Percentiles rank a stretch among this genome's conserved stretches.
Evolutionary conservation across 2,888 invertebrate species (phyloP).

Genomic region (Noctua fimbriata): DNA sequence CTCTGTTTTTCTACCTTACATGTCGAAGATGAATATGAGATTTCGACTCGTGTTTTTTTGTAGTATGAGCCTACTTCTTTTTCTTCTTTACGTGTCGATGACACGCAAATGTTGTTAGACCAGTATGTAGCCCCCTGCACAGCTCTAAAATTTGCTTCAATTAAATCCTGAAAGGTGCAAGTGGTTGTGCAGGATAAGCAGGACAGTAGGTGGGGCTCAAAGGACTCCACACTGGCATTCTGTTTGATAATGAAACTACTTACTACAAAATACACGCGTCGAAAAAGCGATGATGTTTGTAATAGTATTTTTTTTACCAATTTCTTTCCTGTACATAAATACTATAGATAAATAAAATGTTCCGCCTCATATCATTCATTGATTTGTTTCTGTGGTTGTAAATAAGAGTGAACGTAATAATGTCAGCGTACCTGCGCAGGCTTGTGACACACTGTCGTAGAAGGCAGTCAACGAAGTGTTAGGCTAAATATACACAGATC

Average conservation of each 20-base stretch:
- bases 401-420: slow-evolving; percentile 56
- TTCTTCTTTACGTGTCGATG: too few relatives aligned
- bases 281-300: neutral
- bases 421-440: slow-evolving; percentile 48
- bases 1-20: too few relatives aligned
- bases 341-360: slow-evolving; percentile 9
- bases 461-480: neutral
- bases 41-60: too few relatives aligned
- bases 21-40: too few relatives aligned
- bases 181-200: too few relatives aligned
- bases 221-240: too few relatives aligned
- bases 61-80: too few relatives aligned
- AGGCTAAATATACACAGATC: neutral
- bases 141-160: too few relatives aligned
- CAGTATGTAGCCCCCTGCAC: too few relatives aligned
- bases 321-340: slow-evolving; percentile 5
- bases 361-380: slow-evolving; percentile 41
- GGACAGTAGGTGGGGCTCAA: too few relatives aligned
- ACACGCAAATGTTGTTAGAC: too few relatives aligned
- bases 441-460: slow-evolving; percentile 30
- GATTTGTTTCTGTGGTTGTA: slow-evolving; percentile 62
- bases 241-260: neutral
- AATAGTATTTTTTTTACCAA: neutral
- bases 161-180: too few relatives aligned
- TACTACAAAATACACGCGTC: neutral